phyloP scores from a whole-genome alignment of 2,888 invertebrate species.

The Drosophila kambysellisi region DNA sequence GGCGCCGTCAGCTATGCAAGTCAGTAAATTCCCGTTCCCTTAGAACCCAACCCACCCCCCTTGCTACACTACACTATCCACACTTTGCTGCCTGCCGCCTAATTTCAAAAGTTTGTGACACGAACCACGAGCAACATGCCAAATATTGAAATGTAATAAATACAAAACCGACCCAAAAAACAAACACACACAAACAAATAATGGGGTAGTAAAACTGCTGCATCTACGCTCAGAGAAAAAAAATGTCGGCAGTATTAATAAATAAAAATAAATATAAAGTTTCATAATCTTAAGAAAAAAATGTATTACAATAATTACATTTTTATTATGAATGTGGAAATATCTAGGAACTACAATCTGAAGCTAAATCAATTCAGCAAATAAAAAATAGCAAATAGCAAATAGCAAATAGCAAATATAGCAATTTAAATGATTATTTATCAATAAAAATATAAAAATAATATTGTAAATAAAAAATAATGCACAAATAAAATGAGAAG shows the following conservation, averaged over 20 bases:
- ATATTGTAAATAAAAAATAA: too few species aligned
- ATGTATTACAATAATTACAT: neutral
- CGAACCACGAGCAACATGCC: conserved; percentile 57
- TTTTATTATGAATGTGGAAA: neutral
- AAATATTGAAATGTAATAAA: conserved; percentile 75
- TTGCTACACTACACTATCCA: neutral
- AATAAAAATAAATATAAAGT: neutral
- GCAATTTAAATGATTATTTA: neutral
- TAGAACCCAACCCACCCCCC: neutral
- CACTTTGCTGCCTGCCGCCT: conserved; percentile 23
- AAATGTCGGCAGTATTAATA: neutral
- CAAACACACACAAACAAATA: conserved; percentile 23
- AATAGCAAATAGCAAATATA: neutral
- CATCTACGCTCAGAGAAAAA: neutral
- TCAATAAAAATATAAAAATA: too few species aligned
- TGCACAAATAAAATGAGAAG: too few species aligned
- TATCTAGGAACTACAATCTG: neutral
- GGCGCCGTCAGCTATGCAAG: conserved; percentile 63
- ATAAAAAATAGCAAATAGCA: too few species aligned
- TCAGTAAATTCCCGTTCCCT: conserved; percentile 42
- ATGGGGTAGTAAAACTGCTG: conserved; percentile 8
- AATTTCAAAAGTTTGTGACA: conserved; percentile 61
- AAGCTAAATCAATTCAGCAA: neutral
- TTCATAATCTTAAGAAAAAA: neutral
- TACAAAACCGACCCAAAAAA: conserved; percentile 46